phyloP scores from a whole-genome alignment of 2,113 vertebrate species.

The Melanostigma gelatinosum region DNA sequence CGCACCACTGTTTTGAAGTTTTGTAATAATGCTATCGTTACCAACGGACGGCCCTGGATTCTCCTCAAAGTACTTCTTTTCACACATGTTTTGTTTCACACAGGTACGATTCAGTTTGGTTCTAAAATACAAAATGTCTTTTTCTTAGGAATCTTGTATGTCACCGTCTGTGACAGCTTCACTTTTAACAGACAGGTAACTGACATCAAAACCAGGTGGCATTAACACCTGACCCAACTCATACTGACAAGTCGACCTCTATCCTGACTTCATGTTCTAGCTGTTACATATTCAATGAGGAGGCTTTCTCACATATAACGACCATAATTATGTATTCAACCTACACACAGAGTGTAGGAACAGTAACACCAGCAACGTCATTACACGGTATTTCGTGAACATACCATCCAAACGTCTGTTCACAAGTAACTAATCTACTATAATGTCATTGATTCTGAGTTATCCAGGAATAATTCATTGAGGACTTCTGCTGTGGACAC shows the following conservation, averaged over 20 bases:
- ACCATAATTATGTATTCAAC: background rate
- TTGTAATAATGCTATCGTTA: background rate
- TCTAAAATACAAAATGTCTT: background rate
- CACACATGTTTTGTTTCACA: background rate
- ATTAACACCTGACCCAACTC: background rate
- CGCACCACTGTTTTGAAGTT: slow-evolving; percentile 12
- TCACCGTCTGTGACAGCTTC: background rate
- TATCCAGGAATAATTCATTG: background rate
- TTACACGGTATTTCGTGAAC: too few relatives aligned
- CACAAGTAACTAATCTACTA: background rate
- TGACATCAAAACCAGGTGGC: background rate
- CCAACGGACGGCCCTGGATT: background rate
- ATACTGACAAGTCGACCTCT: background rate
- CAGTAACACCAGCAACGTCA: too few relatives aligned
- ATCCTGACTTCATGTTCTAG: too few relatives aligned
- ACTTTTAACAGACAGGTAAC: background rate
- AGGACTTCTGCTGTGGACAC: background rate
- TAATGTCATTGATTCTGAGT: background rate
- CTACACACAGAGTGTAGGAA: too few relatives aligned
- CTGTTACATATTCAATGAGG: too few relatives aligned
- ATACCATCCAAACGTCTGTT: background rate
- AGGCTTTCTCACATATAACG: background rate
- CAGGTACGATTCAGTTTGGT: background rate
- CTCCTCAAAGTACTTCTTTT: background rate
- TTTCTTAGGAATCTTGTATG: background rate